Percentiles rank a stretch among this genome's conserved stretches.
Conservation (phyloP, 1,140 invertebrate species). For the Calosoma granatense region DNA sequence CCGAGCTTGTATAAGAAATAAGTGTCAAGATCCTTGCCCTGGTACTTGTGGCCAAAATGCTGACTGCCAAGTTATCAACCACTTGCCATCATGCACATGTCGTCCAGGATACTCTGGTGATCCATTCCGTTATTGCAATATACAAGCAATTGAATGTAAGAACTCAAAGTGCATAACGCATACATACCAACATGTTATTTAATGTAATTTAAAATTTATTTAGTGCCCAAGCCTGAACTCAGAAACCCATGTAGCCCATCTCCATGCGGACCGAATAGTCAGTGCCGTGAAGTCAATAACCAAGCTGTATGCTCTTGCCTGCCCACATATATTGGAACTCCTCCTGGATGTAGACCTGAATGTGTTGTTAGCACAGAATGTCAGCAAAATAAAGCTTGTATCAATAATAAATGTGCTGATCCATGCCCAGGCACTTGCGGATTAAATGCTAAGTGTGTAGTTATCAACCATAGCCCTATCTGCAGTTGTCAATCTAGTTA, state of each 20-base stretch:
- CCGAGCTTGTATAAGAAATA: slow-evolving; percentile 66
- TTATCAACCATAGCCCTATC: slow-evolving; percentile 74
- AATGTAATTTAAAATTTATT: slow-evolving; percentile 18
- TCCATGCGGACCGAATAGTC: slow-evolving; percentile 70
- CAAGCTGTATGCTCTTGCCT: slow-evolving; percentile 70
- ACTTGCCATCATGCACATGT: slow-evolving; percentile 70
- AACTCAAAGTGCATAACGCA: slow-evolving; percentile 25
- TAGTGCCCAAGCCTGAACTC: slow-evolving; percentile 25
- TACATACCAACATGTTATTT: slow-evolving; percentile 14
- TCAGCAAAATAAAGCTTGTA: slow-evolving; percentile 55
- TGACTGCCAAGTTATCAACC: slow-evolving; percentile 65
- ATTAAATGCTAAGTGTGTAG: slow-evolving; percentile 63
- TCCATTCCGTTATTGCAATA: slow-evolving; percentile 66
- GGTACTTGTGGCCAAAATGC: slow-evolving; percentile 72
- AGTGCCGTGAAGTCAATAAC: slow-evolving; percentile 58
- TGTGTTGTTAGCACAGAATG: slow-evolving; percentile 73
- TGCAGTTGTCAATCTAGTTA: slow-evolving; percentile 64
- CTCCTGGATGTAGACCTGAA: slow-evolving; percentile 66
- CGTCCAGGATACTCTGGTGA: slow-evolving; percentile 63
- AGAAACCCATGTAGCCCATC: slow-evolving; percentile 64
- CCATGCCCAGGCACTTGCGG: slow-evolving; percentile 74
- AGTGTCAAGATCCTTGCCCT: slow-evolving; percentile 72
- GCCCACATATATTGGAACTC: slow-evolving; percentile 60
- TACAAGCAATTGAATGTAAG: slow-evolving; percentile 44
- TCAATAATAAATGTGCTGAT: slow-evolving; percentile 68